These are phyloP conservation scores for Philhelius pedissequus DNA, from an alignment of 2,888 invertebrate species.

Conservation along the genomic window DNA sequence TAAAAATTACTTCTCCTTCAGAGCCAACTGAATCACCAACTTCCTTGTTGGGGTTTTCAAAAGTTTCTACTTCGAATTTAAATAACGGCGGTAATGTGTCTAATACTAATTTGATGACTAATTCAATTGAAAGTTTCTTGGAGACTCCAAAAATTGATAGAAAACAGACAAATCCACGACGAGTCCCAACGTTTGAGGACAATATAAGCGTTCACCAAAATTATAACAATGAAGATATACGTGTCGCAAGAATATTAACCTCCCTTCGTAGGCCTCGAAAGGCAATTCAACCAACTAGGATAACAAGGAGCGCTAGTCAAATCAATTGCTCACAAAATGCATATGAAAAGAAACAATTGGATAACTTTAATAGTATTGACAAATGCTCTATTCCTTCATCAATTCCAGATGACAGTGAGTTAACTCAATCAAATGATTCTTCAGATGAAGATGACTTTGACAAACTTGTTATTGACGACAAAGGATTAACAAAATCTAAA, in stretches of 20 bases:
- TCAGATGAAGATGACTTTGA: conserved; percentile 35
- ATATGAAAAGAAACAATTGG: neutral
- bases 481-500: neutral
- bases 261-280: neutral
- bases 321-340: neutral
- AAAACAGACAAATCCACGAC: neutral
- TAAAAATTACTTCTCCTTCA: conserved; percentile 18
- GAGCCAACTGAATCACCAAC: neutral
- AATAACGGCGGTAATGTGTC: neutral
- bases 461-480: conserved; percentile 22
- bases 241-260: conserved; percentile 36
- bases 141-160: neutral
- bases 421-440: neutral
- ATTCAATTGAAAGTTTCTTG: neutral
- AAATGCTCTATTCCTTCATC: neutral
- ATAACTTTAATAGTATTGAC: neutral
- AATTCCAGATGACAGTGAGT: neutral
- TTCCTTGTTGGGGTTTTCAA: no score
- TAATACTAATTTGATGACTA: neutral
- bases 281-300: conserved; percentile 11
- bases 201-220: no score
- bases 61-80: neutral
- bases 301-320: conserved; percentile 45
- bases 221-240: conserved; percentile 37
- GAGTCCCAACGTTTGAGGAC: neutral